Conservation (phyloP, 2,113 vertebrate genomes). For the Crotalus tigris region DNA sequence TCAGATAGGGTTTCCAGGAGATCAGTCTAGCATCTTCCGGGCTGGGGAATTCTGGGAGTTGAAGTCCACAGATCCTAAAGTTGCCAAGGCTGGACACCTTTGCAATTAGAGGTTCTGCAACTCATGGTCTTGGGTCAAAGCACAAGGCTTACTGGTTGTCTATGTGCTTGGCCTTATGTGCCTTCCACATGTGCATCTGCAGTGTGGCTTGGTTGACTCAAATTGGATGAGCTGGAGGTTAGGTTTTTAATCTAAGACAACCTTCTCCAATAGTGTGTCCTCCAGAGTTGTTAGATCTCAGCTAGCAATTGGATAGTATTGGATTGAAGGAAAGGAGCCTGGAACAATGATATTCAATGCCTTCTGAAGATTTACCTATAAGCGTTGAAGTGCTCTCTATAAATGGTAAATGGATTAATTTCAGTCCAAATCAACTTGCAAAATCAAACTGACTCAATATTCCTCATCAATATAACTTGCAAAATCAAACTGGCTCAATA, state of each 20-base stretch:
- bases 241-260: neutral
- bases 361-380: neutral
- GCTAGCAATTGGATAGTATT: neutral
- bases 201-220: neutral
- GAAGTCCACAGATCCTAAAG: no score
- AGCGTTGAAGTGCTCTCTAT: neutral
- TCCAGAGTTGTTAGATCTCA: neutral
- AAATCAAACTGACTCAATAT: neutral
- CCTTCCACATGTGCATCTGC: neutral
- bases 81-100: no score
- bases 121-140: neutral
- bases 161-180: neutral
- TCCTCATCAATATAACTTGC: neutral
- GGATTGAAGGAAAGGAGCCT: neutral
- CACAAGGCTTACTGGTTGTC: neutral
- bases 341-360: neutral
- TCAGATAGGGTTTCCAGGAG: neutral
- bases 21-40: no score
- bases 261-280: neutral
- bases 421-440: neutral
- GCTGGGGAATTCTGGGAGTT: no score
- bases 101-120: neutral
- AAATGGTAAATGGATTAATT: neutral
- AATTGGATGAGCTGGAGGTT: neutral
- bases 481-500: neutral